Conservation (phyloP, 1,140 invertebrate genomes). For the Brachionus rubens region DNA sequence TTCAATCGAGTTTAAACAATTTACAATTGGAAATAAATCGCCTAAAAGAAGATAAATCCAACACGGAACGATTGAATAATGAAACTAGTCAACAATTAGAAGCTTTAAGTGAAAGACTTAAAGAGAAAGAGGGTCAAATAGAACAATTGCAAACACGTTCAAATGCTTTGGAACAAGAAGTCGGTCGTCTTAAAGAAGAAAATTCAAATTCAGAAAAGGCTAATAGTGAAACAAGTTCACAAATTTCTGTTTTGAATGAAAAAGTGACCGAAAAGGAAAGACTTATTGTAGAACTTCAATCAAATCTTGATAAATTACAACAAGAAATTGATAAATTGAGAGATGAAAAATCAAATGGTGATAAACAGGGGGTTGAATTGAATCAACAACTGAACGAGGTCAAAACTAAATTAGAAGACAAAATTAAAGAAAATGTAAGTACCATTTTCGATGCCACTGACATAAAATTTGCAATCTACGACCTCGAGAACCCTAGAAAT, state of each 20-base stretch:
- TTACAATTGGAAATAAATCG: not conserved
- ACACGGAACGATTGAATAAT: not conserved
- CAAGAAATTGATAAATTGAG: not conserved
- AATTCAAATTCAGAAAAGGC: not conserved
- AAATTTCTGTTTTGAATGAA: not conserved
- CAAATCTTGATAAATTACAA: not conserved
- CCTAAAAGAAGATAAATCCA: not conserved
- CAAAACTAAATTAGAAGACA: no score
- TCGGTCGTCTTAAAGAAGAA: not conserved
- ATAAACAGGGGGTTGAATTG: not conserved
- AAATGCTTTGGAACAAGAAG: no score
- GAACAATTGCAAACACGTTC: no score
- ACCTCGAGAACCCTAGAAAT: no score
- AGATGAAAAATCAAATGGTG: not conserved
- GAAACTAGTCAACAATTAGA: not conserved
- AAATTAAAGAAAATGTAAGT: no score
- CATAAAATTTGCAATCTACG: no score
- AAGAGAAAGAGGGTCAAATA: no score
- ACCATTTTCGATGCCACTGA: no score
- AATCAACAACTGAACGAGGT: not conserved
- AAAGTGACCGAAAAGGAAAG: not conserved
- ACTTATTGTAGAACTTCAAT: not conserved
- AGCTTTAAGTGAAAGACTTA: not conserved
- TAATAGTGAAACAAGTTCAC: not conserved
- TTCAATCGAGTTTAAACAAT: slow-evolving; percentile 8